Conservation (phyloP, 2,888 invertebrate genomes). For the Meliscaeva auricollis region DNA sequence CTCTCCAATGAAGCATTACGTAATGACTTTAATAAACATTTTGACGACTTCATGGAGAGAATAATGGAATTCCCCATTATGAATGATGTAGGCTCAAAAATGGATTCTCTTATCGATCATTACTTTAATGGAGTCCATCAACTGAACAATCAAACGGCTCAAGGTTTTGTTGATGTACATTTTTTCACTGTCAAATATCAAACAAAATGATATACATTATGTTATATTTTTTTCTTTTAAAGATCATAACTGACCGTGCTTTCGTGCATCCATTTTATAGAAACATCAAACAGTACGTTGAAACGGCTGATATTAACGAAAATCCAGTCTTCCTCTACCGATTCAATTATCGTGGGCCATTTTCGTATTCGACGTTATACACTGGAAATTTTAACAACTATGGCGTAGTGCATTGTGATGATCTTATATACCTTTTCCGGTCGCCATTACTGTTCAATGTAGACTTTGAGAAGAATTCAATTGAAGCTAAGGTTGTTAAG, state of each 20-base stretch:
- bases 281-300: conserved; percentile 78
- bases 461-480: conserved; percentile 80
- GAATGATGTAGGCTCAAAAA: conserved; percentile 67
- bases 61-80: conserved; percentile 80
- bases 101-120: conserved; percentile 77
- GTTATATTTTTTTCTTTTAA: conserved; percentile 46
- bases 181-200: not conserved
- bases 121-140: conserved; percentile 80
- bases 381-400: conserved; percentile 80
- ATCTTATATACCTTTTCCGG: conserved; percentile 85
- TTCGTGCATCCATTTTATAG: conserved; percentile 85
- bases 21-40: conserved; percentile 80
- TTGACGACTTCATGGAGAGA: conserved; percentile 80
- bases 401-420: conserved; percentile 85
- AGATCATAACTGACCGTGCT: conserved; percentile 85
- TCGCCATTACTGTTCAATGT: conserved; percentile 83
- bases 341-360: conserved; percentile 84
- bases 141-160: conserved; percentile 78
- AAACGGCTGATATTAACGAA: conserved; percentile 77
- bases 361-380: conserved; percentile 84
- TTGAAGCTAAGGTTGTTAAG: conserved; percentile 82
- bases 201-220: not conserved
- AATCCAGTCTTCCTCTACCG: conserved; percentile 84
- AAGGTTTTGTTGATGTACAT: conserved; percentile 80
- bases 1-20: conserved; percentile 79